These are phyloP conservation scores for Cephus spinipes DNA, from an alignment of 2,888 invertebrate species.

Conservation along the genomic window DNA sequence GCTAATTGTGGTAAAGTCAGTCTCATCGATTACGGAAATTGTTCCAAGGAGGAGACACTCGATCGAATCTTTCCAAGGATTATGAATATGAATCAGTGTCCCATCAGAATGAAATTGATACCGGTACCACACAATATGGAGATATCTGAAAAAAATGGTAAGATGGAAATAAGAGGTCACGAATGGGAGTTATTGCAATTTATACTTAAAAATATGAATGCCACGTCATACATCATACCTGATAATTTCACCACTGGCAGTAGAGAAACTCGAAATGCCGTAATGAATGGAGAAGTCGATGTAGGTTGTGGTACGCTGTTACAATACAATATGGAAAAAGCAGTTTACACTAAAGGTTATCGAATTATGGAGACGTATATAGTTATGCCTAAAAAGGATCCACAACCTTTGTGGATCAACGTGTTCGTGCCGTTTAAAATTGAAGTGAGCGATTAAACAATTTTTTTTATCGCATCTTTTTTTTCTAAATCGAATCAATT, in stretches of 20 bases:
- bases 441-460: not conserved
- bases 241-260: not conserved
- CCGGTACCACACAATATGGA: not conserved
- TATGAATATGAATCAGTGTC: not conserved
- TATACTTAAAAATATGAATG: not conserved
- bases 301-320: not conserved
- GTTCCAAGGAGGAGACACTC: not conserved
- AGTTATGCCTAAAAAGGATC: not conserved
- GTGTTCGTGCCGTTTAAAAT: not conserved
- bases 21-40: constrained; percentile 7
- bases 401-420: not conserved
- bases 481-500: not conserved
- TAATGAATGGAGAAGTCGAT: not conserved
- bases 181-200: not conserved
- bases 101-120: not conserved
- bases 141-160: not conserved
- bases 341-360: not conserved
- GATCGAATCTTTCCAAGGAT: not conserved
- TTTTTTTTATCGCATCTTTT: not conserved
- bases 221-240: not conserved
- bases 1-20: not conserved
- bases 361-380: not conserved
- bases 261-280: not conserved
- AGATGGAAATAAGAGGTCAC: not conserved
- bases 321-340: not conserved